Evolutionary conservation across 2,113 vertebrate genomes (phyloP), one percentile per base, ranked within the genome.

Genomic region (Rhinoderma darwinii): DNA sequence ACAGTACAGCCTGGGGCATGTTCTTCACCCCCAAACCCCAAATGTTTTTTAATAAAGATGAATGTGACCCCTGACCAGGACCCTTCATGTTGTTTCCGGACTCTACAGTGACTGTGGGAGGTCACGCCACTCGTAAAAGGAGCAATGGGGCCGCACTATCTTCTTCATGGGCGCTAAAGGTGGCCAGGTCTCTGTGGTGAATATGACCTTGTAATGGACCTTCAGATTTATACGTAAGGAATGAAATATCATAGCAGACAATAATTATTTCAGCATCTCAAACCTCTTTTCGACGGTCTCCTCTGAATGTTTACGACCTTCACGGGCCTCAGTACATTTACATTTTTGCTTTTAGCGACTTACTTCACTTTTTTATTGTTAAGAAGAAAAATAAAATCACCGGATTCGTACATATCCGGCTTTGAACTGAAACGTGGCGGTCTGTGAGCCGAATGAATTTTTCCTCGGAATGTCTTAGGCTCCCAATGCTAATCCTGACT

Each of bases 391-490:
- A 1, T 77, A 32, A 32, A 51, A 88, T 83, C 84, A 37, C 66
- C 43, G n/a, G 15, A 77, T 83, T 82, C 72, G 27, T 10, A 20
- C 37, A 85, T 81, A 82, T 66, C 68, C 73, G 27, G 73, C 1
- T 81, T 90, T 70, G 72, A 7, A 63, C 88, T 11, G 0, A 3
- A 70, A 44, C 30, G 77, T 81, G 54, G 0, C 86, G 84, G 63
- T 63, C 84, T 0, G 6, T 70, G 30, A 77, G 87, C 12, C 0
- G 25, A 50, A 17, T 17, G 5, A 72, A n/a, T 82, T 88, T 88
- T 89, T 90, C 89, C 30, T 18, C 73, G 47, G 44, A 39, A 18
- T 63, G 88, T 39, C 51, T 86, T 86, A 50, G 88, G 79, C 82
- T 76, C 0, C 72, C 39, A 14, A 43, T 41, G 2, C 0, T 14